Percentiles rank a stretch among this genome's conserved stretches.
Conservation (phyloP, 2,888 invertebrate species). For the Kryphioiulus occultus region DNA sequence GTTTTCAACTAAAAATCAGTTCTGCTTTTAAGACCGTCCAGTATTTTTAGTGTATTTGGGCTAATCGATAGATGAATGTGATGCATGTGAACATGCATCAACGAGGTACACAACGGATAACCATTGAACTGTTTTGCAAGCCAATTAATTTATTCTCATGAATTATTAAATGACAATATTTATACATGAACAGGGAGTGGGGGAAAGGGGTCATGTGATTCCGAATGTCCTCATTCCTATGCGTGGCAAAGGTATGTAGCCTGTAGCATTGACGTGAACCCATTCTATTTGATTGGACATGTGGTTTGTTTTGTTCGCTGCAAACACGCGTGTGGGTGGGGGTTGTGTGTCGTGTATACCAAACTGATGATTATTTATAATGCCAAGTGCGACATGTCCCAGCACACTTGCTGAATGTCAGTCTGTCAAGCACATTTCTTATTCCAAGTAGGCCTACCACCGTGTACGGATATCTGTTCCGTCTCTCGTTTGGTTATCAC, state of each 20-base stretch:
- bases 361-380: neutral
- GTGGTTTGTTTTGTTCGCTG: neutral
- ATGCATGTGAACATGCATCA: neutral
- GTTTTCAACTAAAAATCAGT: too few relatives aligned
- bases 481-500: conserved; percentile 5
- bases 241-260: neutral
- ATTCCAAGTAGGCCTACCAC: neutral
- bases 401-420: conserved; percentile 5
- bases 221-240: neutral
- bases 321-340: neutral
- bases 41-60: neutral
- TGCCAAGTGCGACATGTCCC: conserved; percentile 5
- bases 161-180: neutral
- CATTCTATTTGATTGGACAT: neutral
- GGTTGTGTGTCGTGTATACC: neutral
- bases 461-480: neutral
- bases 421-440: neutral
- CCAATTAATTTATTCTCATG: neutral
- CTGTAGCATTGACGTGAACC: neutral
- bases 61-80: neutral
- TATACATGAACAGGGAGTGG: neutral
- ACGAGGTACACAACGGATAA: neutral
- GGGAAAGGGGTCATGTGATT: neutral
- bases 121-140: neutral
- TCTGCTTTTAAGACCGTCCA: too few relatives aligned